phyloP scores from a whole-genome alignment of 1,140 invertebrate genomes.

The Platorchestia sp. region DNA sequence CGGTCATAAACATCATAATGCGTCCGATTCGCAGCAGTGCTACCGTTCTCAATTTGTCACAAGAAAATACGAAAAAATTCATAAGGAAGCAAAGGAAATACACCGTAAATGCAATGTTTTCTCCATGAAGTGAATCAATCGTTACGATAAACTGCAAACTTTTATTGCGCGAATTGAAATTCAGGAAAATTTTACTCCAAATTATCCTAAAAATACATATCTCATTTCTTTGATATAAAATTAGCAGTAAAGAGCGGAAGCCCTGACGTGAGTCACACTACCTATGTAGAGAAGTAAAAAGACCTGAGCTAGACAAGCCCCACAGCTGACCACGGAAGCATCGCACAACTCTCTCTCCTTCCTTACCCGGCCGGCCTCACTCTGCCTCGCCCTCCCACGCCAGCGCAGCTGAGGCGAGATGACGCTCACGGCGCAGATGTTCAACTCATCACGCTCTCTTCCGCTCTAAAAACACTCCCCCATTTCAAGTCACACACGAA shows the following conservation, averaged over 20 bases:
- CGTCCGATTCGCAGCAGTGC: neutral
- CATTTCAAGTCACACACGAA: too few species aligned
- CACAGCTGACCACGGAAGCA: neutral
- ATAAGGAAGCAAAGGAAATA: neutral
- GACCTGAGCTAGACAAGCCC: neutral
- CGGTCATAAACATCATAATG: neutral
- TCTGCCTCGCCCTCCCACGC: neutral
- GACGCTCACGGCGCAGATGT: neutral
- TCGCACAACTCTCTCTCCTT: neutral
- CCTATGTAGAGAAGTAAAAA: neutral
- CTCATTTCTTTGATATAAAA: neutral
- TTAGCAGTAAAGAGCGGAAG: neutral
- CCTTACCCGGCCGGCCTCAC: neutral
- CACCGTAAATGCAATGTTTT: too few species aligned
- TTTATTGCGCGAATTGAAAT: neutral
- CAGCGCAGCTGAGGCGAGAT: neutral
- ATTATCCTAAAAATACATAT: neutral
- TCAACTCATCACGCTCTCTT: neutral
- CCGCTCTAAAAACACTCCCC: neutral
- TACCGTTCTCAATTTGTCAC: neutral
- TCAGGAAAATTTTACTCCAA: neutral
- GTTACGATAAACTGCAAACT: neutral
- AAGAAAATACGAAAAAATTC: neutral
- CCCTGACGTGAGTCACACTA: neutral
- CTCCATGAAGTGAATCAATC: too few species aligned